Conservation (phyloP, 1,140 invertebrate genomes). For the Drosophila nannoptera region DNA sequence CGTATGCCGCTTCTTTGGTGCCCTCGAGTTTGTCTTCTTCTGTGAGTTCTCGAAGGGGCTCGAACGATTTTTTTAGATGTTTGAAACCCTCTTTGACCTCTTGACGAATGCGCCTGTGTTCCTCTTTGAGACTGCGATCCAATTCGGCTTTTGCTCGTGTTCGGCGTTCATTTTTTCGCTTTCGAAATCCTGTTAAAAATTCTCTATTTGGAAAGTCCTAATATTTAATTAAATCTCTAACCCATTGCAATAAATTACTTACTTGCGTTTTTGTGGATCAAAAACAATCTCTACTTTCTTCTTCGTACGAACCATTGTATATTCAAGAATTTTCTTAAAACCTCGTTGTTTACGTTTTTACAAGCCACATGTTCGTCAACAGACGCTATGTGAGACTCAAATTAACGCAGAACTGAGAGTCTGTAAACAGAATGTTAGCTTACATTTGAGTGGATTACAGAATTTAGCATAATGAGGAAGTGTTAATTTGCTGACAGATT, state of each 20-base stretch:
- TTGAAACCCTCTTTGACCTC: slow-evolving; percentile 83
- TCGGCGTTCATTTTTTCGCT: slow-evolving; percentile 86
- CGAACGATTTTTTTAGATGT: slow-evolving; percentile 80
- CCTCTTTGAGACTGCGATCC: slow-evolving; percentile 85
- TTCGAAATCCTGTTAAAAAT: slow-evolving; percentile 87
- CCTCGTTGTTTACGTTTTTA: slow-evolving; percentile 54
- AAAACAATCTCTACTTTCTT: slow-evolving; percentile 83
- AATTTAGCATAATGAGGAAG: not conserved
- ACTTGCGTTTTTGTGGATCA: slow-evolving; percentile 83
- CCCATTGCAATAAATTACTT: slow-evolving; percentile 36
- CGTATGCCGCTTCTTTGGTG: slow-evolving; percentile 83
- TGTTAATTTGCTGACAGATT: not conserved
- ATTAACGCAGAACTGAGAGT: not conserved
- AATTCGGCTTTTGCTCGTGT: slow-evolving; percentile 86
- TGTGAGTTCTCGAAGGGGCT: slow-evolving; percentile 84
- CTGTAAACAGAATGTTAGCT: slow-evolving; percentile 1
- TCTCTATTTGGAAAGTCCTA: slow-evolving; percentile 80
- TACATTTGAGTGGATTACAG: not conserved
- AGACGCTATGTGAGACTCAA: slow-evolving; percentile 8
- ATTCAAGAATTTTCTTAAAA: slow-evolving; percentile 6
- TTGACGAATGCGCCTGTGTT: slow-evolving; percentile 85
- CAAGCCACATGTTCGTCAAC: slow-evolving; percentile 37
- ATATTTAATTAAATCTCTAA: not conserved
- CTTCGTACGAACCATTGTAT: slow-evolving; percentile 68
- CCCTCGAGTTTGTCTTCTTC: slow-evolving; percentile 82